A percentile compares a stretch with the other conserved stretches of the same genome.
Evolutionary conservation across 1,140 invertebrate genomes (phyloP).

Genomic region (Bombus ignitus): DNA sequence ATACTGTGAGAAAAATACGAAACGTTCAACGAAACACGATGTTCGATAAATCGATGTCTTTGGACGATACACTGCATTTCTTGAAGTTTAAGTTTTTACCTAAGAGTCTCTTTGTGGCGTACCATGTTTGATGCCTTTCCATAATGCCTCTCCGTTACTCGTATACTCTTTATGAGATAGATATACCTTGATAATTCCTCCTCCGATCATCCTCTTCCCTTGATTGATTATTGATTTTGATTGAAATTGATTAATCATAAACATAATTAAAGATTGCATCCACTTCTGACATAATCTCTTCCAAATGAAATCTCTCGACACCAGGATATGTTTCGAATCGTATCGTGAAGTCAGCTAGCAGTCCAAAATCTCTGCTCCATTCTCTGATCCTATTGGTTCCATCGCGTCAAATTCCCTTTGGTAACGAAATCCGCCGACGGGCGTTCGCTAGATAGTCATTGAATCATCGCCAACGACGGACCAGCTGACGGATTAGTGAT

Average conservation of each 20-base stretch:
- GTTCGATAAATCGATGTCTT: background rate
- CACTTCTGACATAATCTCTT: too few relatives aligned
- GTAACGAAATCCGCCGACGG: background rate
- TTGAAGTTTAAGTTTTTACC: background rate
- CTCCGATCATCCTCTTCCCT: background rate
- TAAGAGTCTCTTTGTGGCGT: conserved; percentile 15
- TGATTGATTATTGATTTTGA: too few relatives aligned
- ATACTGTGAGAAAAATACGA: conserved; percentile 28
- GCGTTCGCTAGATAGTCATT: background rate
- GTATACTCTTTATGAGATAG: conserved; percentile 54
- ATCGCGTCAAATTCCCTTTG: conserved; percentile 37
- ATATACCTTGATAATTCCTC: background rate
- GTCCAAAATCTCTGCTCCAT: too few relatives aligned
- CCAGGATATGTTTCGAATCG: conserved; percentile 46
- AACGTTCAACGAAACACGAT: conserved; percentile 21
- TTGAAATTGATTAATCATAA: background rate
- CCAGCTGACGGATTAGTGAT: conserved; percentile 71
- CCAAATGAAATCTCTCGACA: background rate
- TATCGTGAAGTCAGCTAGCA: background rate
- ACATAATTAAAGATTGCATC: background rate
- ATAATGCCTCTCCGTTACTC: conserved; percentile 33
- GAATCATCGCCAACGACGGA: background rate
- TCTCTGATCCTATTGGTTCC: background rate
- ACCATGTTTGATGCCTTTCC: background rate
- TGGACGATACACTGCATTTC: background rate